Evolutionary conservation across 2,113 vertebrate genomes (phyloP).

Genomic region (Oceanites oceanicus): DNA sequence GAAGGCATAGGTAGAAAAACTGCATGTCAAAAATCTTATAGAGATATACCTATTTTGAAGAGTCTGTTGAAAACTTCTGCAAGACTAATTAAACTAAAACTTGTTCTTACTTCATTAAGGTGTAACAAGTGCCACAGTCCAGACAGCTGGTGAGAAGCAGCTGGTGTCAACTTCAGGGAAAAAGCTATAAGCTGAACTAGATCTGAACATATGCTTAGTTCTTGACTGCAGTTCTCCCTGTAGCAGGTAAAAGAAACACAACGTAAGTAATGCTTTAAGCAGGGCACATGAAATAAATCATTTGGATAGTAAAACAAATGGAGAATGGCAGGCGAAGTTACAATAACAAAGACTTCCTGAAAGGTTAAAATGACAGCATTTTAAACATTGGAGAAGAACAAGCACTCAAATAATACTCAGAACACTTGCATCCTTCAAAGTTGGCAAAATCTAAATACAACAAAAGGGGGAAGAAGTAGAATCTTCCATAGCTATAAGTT

Average conservation of each 20-base stretch:
- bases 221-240: conserved; percentile 75
- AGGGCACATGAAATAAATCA: neutral
- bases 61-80: neutral
- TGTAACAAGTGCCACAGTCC: conserved; percentile 85
- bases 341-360: neutral
- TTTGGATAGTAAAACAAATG: neutral
- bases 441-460: neutral
- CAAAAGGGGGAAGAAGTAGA: neutral
- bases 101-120: conserved; percentile 77
- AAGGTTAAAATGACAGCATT: neutral
- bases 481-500: neutral
- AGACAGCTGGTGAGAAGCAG: conserved; percentile 82
- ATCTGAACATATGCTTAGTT: conserved; percentile 58
- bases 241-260: conserved; percentile 1
- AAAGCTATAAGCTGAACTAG: conserved; percentile 83
- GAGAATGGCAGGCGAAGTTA: neutral
- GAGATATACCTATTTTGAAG: accelerated
- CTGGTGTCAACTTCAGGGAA: conserved; percentile 86
- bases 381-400: neutral
- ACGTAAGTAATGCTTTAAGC: neutral
- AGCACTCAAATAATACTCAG: neutral
- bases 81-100: neutral
- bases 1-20: neutral
- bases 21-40: neutral
- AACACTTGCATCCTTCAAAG: neutral